Evolutionary conservation across 1,140 invertebrate species (phyloP), one percentile per base, ranked within the genome.

Genomic region (Solen grandis): DNA sequence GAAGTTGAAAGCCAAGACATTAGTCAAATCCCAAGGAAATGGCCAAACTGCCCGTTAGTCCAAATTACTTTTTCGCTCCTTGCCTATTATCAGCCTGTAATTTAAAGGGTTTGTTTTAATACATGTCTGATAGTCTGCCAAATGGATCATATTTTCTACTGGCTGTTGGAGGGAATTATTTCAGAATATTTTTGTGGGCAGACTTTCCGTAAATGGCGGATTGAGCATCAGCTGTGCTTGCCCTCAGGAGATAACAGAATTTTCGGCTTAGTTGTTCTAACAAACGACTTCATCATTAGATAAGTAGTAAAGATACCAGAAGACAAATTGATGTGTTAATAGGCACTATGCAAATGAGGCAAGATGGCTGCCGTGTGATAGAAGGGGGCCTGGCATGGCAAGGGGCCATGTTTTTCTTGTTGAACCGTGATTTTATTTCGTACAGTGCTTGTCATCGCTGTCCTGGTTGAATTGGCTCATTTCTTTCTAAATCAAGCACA

Each of bases 1-100:
- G 52, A 78, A 78, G 16, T 35, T 69, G 75, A 69, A 68, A 78
- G 75, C 31, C 13, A 55, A 78, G 75, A 78, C 75, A 68, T 57
- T 59, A 46, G 33, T 69, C 60, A 68, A 69, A 78, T 78, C 36
- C 75, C 75, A 38, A 2, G 50, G 50, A 41, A 38, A 31, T 36
- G 19, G 41, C 13, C 70, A 60, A 60, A 73, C 54, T 60, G 55
- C 70, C 33, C 4, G 22, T 57, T 57, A n/a, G 35, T 31, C 68
- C 68, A 55, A 70, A 70, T 70, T 50, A 31, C 31, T 70, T 70
- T 55, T 70, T 22, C 46, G 35, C 57, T 52, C 50, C 38, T 3
- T 54, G 1, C 38, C 68, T n/a, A 70, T 70, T 70, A 70, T 70
- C 46, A 33, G 68, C 52, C 25, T 57, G 68, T 70, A 70, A 70